A percentile compares a stretch with the other conserved stretches of the same genome.
These are phyloP conservation scores for Eucidaris tribuloides DNA, from an alignment of 35 echinoderm and acorn worm genomes.

Conservation along the genomic window DNA sequence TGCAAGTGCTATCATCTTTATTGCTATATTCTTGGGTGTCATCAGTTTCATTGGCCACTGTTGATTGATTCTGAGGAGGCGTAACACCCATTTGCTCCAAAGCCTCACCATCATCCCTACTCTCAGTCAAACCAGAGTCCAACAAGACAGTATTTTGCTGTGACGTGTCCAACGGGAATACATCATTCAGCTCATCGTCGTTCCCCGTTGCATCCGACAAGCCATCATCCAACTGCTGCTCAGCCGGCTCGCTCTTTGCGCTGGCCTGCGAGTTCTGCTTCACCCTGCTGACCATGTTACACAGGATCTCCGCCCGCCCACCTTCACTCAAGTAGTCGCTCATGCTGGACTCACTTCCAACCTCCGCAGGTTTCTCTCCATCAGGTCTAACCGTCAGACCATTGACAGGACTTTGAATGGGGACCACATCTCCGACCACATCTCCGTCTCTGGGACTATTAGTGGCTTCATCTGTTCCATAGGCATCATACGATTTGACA, in stretches of 20 bases:
- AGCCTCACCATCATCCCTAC: too few relatives aligned
- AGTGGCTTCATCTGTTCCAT: neutral
- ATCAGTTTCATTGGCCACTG: too few relatives aligned
- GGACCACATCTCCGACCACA: neutral
- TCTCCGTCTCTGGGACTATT: neutral
- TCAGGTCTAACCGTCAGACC: neutral
- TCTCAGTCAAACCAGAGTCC: too few relatives aligned
- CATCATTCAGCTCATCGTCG: slow-evolving; percentile 1
- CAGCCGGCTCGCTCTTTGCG: slow-evolving; percentile 20
- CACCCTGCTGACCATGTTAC: slow-evolving; percentile 59
- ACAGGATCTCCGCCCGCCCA: slow-evolving; percentile 61
- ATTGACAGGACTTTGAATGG: neutral
- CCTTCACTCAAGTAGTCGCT: slow-evolving; percentile 70
- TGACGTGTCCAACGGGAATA: neutral
- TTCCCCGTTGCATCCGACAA: slow-evolving; percentile 19
- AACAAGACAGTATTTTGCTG: slow-evolving; percentile 24
- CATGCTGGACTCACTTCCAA: slow-evolving; percentile 46
- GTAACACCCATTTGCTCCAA: too few relatives aligned
- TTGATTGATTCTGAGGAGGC: too few relatives aligned
- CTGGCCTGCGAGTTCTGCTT: slow-evolving; percentile 29
- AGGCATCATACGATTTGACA: too few relatives aligned
- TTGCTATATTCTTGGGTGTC: too few relatives aligned
- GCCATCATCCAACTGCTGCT: neutral
- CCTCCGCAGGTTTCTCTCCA: neutral
- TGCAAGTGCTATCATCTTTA: too few relatives aligned